phyloP scores from a whole-genome alignment of 2,113 vertebrate species.

The Bufo gargarizans region DNA sequence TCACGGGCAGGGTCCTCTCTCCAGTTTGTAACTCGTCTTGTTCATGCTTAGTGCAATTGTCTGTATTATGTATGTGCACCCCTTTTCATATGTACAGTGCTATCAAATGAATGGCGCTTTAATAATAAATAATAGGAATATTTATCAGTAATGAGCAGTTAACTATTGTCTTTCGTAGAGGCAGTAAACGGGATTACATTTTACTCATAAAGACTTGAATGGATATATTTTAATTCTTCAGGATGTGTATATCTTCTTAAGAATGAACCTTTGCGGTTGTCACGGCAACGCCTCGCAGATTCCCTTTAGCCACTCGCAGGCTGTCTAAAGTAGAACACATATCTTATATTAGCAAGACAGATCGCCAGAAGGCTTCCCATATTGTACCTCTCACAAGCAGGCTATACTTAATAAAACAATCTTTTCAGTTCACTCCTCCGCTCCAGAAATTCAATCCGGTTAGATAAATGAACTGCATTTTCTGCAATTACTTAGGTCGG shows the following conservation, averaged over 20 bases:
- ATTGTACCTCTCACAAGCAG: not conserved
- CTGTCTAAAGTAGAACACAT: slow-evolving; percentile 3
- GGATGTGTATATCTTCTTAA: not conserved
- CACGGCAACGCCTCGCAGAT: not conserved
- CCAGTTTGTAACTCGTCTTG: too few relatives aligned
- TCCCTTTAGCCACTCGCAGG: not conserved
- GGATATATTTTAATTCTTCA: not conserved
- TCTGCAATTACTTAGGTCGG: not conserved
- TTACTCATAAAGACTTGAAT: too few relatives aligned
- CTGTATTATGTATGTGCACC: too few relatives aligned
- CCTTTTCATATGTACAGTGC: too few relatives aligned
- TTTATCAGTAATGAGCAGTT: too few relatives aligned
- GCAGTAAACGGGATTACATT: too few relatives aligned
- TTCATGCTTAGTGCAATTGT: too few relatives aligned
- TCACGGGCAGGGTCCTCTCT: too few relatives aligned
- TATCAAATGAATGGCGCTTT: too few relatives aligned
- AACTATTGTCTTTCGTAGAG: too few relatives aligned
- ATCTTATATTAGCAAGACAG: not conserved
- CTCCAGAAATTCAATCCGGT: slow-evolving; percentile 2
- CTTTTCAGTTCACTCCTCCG: not conserved
- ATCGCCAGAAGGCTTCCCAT: slow-evolving; percentile 13
- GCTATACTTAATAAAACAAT: slow-evolving; percentile 28
- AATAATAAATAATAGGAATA: too few relatives aligned
- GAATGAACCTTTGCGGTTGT: slow-evolving; percentile 9
- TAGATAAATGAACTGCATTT: not conserved